Evolutionary conservation across 37 sponge, comb jelly and placozoan species (phyloP).

Genomic region (Corticium candelabrum): DNA sequence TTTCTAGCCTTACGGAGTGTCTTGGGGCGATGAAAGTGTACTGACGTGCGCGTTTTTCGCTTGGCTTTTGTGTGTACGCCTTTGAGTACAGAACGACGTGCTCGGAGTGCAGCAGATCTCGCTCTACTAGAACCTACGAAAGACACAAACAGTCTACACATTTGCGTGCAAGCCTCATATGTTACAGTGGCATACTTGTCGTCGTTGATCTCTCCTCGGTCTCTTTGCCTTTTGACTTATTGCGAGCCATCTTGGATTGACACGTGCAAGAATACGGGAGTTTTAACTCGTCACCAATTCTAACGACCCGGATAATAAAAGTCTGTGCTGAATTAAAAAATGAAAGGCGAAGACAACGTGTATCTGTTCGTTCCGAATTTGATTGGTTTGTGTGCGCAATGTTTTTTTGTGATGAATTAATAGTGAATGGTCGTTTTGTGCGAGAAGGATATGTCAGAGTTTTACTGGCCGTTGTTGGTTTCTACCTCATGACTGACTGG

Average conservation of each 20-base stretch:
- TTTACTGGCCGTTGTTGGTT: neutral
- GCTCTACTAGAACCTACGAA: slow-evolving; percentile 17
- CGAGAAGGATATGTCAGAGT: neutral
- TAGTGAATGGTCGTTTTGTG: neutral
- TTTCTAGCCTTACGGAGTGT: slow-evolving; percentile 61
- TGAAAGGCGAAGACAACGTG: neutral
- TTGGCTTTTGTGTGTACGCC: slow-evolving; percentile 69
- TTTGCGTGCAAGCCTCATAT: neutral
- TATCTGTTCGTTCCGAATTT: neutral
- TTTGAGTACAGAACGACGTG: slow-evolving; percentile 86
- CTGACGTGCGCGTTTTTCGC: slow-evolving; percentile 66
- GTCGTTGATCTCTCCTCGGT: neutral
- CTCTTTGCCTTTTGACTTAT: neutral
- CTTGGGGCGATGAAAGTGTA: slow-evolving; percentile 85
- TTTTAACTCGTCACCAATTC: no score
- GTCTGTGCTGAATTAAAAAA: neutral
- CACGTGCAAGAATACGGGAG: neutral
- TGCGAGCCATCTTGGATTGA: neutral
- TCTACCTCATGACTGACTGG: neutral
- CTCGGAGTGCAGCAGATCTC: slow-evolving; percentile 67
- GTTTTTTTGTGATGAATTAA: neutral
- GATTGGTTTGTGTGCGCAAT: neutral
- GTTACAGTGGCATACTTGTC: neutral
- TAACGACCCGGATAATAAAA: no score
- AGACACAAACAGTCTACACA: neutral